A percentile compares a stretch with the other conserved stretches of the same genome.
Conservation (phyloP, 2,113 vertebrate species). For the Chloebia gouldiae region DNA sequence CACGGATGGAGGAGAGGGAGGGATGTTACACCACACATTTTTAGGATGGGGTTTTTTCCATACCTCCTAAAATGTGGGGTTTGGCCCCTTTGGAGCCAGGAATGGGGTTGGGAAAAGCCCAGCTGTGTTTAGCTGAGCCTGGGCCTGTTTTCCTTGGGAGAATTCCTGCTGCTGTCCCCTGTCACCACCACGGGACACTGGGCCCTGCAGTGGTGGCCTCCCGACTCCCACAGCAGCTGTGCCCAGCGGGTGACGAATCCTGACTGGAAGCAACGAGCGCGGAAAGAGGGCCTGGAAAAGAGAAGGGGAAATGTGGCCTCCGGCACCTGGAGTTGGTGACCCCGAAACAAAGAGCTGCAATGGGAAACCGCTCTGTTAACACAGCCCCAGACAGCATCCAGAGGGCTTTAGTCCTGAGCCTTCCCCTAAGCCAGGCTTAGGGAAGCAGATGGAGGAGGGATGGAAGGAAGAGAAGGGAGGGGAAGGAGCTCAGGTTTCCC, state of each 20-base stretch:
- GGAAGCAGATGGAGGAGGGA: background rate
- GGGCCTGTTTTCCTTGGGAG: background rate
- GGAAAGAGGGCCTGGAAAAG: background rate
- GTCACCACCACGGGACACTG: rapidly evolving
- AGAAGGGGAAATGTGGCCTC: background rate
- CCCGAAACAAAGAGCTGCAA: background rate
- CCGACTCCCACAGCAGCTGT: background rate
- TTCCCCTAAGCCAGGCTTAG: background rate
- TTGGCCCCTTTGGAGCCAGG: background rate
- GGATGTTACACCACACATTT: background rate
- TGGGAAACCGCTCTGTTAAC: background rate
- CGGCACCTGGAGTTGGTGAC: background rate
- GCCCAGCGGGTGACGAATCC: background rate
- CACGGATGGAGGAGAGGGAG: background rate
- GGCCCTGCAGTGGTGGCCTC: background rate
- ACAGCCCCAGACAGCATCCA: background rate
- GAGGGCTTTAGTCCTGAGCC: background rate
- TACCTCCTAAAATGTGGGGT: rapidly evolving
- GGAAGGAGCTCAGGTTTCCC: background rate
- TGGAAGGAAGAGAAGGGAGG: background rate
- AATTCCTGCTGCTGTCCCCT: background rate
- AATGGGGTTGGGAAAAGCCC: background rate
- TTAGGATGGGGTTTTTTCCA: rapidly evolving
- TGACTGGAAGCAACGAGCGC: background rate
- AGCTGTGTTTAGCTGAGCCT: background rate